Evolutionary conservation across 1,140 invertebrate species (phyloP), one percentile per base, ranked within the genome.

Genomic region (Eumaeus atala): DNA sequence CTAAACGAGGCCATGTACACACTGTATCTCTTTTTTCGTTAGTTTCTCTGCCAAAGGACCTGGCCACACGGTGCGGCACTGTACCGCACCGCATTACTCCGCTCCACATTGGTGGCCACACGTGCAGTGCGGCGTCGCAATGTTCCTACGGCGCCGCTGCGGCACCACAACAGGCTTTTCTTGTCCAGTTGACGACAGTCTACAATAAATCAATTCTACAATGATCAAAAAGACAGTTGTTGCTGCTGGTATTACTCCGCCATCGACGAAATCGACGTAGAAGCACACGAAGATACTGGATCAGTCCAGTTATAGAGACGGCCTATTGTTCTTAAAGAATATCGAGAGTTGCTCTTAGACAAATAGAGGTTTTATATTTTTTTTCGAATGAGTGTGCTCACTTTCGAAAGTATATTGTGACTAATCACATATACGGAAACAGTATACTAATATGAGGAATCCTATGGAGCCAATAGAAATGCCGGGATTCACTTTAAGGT

Each of bases 391-490:
- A 51, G 38, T 40, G 38, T 40, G 14, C 14, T n/a, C 10, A 28
- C 2, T 28, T 28, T 28, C 21, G 21, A 28, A 28, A 3, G 35
- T 55, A 51, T 60, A 48, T 48, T 60, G 16, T 49, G 44, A 16
- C 18, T 33, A 61, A 56, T 59, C 65, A 63, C 56, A 61, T 42
- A 48, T 62, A 64, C 51, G 50, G 36, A 67, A 67, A 51, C 47
- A 64, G 14, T 67, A 67, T 61, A 64, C 59, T 56, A 62, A 62
- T 53, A 60, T 62, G 49, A 67, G 62, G 55, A 67, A 64, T 58
- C 62, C 65, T 51, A 54, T 67, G 52, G 65, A 62, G 54, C 61
- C 61, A 62, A 50, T 62, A 57, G 62, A 68, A 65, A 65, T 62
- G 58, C 47, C 63, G 37, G 58, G 60, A 52, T 58, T 66, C 35